Evolutionary conservation across 2,888 invertebrate species (phyloP).

Genomic region (Limenitis camilla): DNA sequence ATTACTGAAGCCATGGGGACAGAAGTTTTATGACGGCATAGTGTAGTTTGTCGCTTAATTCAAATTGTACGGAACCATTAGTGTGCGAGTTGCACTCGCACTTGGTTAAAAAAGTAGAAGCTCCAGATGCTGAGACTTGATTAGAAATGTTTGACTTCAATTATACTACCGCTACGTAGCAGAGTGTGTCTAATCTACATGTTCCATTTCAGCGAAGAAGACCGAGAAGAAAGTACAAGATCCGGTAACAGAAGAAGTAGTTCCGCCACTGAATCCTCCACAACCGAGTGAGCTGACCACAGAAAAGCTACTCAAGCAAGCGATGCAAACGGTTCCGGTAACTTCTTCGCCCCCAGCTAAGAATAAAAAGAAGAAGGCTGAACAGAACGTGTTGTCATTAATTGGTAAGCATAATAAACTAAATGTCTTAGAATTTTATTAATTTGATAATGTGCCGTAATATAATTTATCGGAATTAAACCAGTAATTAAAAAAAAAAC

Average conservation of each 20-base stretch:
- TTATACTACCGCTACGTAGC: no score
- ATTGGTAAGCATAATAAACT: constrained; percentile 48
- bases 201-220: constrained; percentile 43
- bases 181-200: neutral
- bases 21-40: no score
- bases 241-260: constrained; percentile 44
- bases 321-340: constrained; percentile 32
- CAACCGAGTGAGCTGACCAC: constrained; percentile 65
- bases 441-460: no score
- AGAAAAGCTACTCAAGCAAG: constrained; percentile 60
- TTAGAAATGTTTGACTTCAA: no score
- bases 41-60: no score
- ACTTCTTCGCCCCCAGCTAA: constrained; percentile 45
- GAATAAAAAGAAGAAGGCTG: constrained; percentile 61
- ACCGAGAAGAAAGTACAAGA: constrained; percentile 48
- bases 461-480: no score
- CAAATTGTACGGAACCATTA: no score
- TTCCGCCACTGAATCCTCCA: constrained; percentile 55
- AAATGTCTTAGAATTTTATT: neutral
- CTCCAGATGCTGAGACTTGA: no score
- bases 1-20: no score
- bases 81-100: no score
- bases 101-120: no score
- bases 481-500: neutral
- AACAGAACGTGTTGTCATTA: constrained; percentile 55